Conservation (phyloP, 2,113 vertebrate species). For the Poeciliopsis occidentalis region DNA sequence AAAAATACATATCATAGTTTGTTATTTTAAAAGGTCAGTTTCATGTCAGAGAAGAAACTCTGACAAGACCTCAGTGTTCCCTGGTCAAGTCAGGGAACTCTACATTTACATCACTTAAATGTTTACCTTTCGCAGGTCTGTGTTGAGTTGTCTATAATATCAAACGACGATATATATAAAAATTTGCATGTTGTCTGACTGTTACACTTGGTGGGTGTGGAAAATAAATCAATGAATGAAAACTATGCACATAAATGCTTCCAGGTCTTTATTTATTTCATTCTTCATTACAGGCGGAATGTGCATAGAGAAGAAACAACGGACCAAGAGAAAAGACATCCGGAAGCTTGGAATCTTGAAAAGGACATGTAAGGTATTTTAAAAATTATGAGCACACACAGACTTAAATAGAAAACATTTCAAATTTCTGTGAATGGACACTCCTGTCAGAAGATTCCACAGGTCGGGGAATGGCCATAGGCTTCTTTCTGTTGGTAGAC, state of each 20-base stretch:
- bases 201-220: neutral
- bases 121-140: too few species aligned
- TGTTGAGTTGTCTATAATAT: neutral
- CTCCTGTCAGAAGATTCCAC: conserved; percentile 29
- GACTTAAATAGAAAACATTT: conserved; percentile 44
- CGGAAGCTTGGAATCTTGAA: conserved; percentile 33
- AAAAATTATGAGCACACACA: neutral
- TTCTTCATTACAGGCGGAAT: conserved; percentile 43
- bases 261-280: conserved; percentile 69
- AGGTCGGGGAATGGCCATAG: conserved; percentile 16
- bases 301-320: conserved; percentile 39
- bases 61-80: neutral
- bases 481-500: neutral
- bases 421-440: conserved; percentile 22
- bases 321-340: conserved; percentile 46
- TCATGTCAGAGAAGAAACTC: too few species aligned
- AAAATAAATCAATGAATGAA: neutral
- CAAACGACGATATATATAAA: too few species aligned
- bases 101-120: too few species aligned
- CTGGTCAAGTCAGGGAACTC: too few species aligned
- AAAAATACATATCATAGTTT: neutral
- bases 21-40: neutral
- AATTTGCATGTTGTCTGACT: too few species aligned
- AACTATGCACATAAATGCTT: conserved; percentile 24
- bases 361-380: conserved; percentile 13